Evolutionary conservation across 2,888 invertebrate species (phyloP), one percentile per base, ranked within the genome.

Genomic region (Meiosimyza decipiens): DNA sequence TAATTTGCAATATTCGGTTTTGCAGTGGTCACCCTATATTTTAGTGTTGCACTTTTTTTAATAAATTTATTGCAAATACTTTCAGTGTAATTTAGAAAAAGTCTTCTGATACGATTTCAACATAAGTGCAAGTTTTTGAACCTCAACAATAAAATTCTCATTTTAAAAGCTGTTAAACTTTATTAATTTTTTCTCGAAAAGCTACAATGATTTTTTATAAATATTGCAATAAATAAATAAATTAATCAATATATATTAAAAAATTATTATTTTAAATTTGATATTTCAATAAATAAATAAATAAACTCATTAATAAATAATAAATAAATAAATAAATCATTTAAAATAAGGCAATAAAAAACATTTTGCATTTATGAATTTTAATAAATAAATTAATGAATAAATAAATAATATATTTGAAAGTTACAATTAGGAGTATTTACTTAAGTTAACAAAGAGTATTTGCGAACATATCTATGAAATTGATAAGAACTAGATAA

Each of bases 401-500:
- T 73, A 73, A 73, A 40, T 72, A 12, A 64, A 28, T 66, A 15
- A 68, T 65, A 51, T 67, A 62, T 59, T 52, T 47, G 54, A 72
- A 71, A 49, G 57, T 65, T 71, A 62, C 18, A 28, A 47, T 16
- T 16, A 40, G 54, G 54, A 40, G 67, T 54, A 66, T 66, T 54
- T 15, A n/a, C 71, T 77, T 77, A 71, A 73, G 66, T 75, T 74
- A 73, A 75, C 66, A 75, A 55, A 73, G 71, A 77, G 66, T 71
- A 71, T 75, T 73, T 40, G 9, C 6, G 4, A 40, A 40, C 40
- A 51, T 28, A 15, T 33, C 59, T 50, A n/a, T 18, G 40, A n/a
- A 13, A 40, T 76, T 75, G 72, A 74, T 72, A 72, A 73, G 74
- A 77, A 76, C 71, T 75, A 76, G 75, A 76, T 76, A 75, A 75